Base-by-base conservation (phyloP, 2,888 invertebrate genomes). In the Tupiocoris notatus region DNA sequence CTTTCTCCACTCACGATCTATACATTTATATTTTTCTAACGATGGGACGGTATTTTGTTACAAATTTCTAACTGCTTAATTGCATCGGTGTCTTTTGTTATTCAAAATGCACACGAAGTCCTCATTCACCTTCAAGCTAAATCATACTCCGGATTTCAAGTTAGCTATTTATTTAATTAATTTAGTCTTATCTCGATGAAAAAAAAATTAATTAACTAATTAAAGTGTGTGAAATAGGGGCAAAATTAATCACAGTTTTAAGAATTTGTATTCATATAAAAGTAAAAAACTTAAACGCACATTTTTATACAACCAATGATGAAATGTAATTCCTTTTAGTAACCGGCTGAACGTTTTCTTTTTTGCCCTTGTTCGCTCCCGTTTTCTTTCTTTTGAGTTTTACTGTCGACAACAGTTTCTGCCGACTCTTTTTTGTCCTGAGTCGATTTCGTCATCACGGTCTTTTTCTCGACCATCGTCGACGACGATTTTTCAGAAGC, bases 381-480 rank as follows among this genome's bases (percentile, higher is more conserved):
- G 39, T 39, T 39, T 12, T 39, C 39, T 39, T 39, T 39, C 39
- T 39, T 39, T 12, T 39, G 39, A 3, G 3, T 3, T 39, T 39
- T 39, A 12, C 39, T 39, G 3, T 39, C 39, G 3, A 3, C 39
- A 12, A 39, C 12, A 7, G 18, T 24, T 2, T 62, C 62, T n/a
- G 18, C 21, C 9, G n/a, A 22, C n/a, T 39, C 54, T 24, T 20
- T 9, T 39, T 20, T 16, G 21, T 22, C 63, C 23, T 39, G 2
- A 18, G 12, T 9, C 20, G 65, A 65, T 39, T 65, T 65, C 18
- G 65, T 64, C 18, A 24, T 39, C 39, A 65, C 39, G 1, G 65
- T 1, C 54, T 39, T 65, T 18, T 65, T 17, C 25, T 65, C 65
- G 65, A 64, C 20, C 6, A 39, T 25, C 21, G 22, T 63, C 64